These are phyloP conservation scores for Peromyscus maniculatus DNA, from an alignment of 2,113 vertebrate genomes.

Conservation along the genomic window DNA sequence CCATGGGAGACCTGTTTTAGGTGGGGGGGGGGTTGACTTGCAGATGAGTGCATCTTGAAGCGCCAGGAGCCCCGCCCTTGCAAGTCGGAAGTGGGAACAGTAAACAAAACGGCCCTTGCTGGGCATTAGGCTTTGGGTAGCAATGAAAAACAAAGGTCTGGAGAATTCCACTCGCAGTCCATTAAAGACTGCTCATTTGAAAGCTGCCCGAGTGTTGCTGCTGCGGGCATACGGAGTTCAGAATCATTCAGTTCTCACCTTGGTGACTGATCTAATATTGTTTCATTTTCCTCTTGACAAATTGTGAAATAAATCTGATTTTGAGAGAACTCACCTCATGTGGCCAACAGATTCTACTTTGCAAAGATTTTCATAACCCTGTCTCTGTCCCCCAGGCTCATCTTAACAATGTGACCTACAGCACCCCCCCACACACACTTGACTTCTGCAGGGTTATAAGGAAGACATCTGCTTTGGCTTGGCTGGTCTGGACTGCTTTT, in stretches of 20 bases:
- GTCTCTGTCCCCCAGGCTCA: background rate
- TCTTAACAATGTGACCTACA: background rate
- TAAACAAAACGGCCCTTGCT: background rate
- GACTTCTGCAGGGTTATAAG: background rate
- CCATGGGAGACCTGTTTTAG: background rate
- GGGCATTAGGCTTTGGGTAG: background rate
- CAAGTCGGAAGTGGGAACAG: background rate
- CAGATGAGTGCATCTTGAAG: background rate
- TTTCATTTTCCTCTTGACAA: background rate
- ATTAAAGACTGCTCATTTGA: background rate
- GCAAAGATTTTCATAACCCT: background rate
- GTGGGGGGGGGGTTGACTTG: too few species aligned
- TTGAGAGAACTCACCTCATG: background rate
- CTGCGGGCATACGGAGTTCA: background rate
- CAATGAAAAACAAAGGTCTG: slow-evolving; percentile 60
- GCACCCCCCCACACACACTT: fast-evolving
- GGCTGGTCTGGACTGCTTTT: background rate
- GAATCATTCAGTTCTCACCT: background rate
- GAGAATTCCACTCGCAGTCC: background rate
- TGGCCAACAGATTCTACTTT: background rate
- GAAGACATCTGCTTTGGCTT: background rate
- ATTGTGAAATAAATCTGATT: background rate
- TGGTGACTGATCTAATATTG: background rate
- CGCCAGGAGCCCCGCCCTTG: background rate
- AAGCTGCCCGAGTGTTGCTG: slow-evolving; percentile 24